Conservation (phyloP, 2,888 invertebrate species). For the Xanthostigma xanthostigma region DNA sequence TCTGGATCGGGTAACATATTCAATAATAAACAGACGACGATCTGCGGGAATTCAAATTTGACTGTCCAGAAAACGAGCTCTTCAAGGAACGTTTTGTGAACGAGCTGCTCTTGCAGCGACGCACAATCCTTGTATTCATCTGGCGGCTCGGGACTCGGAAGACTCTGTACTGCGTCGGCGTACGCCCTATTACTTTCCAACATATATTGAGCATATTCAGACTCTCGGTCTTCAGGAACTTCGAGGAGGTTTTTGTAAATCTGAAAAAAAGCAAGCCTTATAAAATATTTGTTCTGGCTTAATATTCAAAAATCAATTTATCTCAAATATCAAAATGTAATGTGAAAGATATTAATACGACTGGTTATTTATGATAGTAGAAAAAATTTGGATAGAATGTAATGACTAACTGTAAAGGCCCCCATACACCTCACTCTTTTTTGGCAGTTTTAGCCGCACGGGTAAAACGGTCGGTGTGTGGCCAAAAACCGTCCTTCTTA, state of each 20-base stretch:
- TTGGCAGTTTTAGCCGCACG: too few species aligned
- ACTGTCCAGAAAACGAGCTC: constrained; percentile 98
- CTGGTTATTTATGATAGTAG: too few species aligned
- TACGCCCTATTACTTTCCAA: constrained; percentile 60
- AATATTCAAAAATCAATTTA: too few species aligned
- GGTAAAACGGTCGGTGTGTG: too few species aligned
- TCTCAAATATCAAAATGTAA: too few species aligned
- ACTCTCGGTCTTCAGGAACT: constrained; percentile 45
- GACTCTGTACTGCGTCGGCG: constrained; percentile 63
- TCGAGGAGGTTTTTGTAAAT: constrained; percentile 57
- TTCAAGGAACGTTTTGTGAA: constrained; percentile 75
- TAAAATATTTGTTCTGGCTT: too few species aligned
- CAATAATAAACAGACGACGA: constrained; percentile 83
- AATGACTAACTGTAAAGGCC: too few species aligned
- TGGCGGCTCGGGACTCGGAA: constrained; percentile 54
- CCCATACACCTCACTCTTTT: too few species aligned
- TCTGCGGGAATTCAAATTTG: constrained; percentile 93
- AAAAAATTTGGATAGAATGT: too few species aligned
- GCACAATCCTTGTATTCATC: constrained; percentile 67
- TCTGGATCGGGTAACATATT: constrained; percentile 91
- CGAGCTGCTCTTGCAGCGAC: constrained; percentile 60
- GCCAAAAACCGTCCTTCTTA: too few species aligned
- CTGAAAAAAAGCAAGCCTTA: constrained; percentile 27
- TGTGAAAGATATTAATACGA: too few species aligned
- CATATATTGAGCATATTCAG: constrained; percentile 59